Conservation (phyloP, 2,888 invertebrate genomes). For the Tetranychus truncatus region DNA sequence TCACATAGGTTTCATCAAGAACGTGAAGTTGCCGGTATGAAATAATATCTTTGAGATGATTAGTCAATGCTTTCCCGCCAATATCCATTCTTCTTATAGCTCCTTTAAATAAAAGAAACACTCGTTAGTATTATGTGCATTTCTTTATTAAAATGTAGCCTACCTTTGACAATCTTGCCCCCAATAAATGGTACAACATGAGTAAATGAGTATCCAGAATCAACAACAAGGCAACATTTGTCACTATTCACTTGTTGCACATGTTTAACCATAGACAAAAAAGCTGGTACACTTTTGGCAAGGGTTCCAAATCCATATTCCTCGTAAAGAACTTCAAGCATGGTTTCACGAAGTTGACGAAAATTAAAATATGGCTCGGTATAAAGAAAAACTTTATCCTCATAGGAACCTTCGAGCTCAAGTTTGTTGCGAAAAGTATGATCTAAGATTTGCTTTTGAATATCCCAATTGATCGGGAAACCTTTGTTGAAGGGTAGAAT, state of each 20-base stretch:
- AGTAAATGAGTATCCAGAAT: constrained; percentile 86
- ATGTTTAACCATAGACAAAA: constrained; percentile 18
- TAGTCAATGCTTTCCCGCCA: constrained; percentile 89
- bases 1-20: constrained; percentile 94
- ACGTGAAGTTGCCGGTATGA: constrained; percentile 91
- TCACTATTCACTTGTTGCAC: constrained; percentile 8
- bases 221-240: constrained; percentile 59
- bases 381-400: constrained; percentile 58
- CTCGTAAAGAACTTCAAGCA: constrained; percentile 90
- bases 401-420: constrained; percentile 33
- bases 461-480: constrained; percentile 85
- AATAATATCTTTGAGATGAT: constrained; percentile 88
- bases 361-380: constrained; percentile 92
- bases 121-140: not conserved
- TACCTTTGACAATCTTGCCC: constrained; percentile 42
- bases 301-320: constrained; percentile 78
- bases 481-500: constrained; percentile 86
- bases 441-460: constrained; percentile 89
- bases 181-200: constrained; percentile 79
- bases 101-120: not conserved
- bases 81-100: constrained; percentile 63
- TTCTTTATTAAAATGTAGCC: not conserved
- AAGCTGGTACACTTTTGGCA: constrained; percentile 26
- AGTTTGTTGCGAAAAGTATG: constrained; percentile 48
- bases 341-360: constrained; percentile 61